Base-by-base conservation (phyloP, 1,140 invertebrate species). In the Aphaenogaster rudis region DNA sequence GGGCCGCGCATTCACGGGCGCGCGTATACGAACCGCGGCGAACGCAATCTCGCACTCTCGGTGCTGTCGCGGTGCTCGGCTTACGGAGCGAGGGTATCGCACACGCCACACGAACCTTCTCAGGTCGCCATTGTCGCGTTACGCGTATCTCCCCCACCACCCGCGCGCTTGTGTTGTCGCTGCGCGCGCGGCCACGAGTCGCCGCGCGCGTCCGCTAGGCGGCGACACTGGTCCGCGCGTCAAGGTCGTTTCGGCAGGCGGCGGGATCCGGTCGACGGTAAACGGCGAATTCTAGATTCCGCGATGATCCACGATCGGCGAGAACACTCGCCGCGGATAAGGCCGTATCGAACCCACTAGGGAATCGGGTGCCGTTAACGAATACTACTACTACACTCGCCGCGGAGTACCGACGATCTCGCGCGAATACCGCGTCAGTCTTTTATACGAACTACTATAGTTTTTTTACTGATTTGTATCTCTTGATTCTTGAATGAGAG, bases 41-140 rank as follows among this genome's bases (percentile, higher is more conserved):
- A 78, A 88, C 72, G 77, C 54, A 17, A 59, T 61, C 42, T 88
- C 59, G 39, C 54, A 48, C 63, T 88, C 54, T 86, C 42, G 57
- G 45, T 72, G 21, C 21, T 21, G 72, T 87, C 85, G n/a, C 52
- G 79, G 66, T 86, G 82, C 39, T 71, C 8, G 36, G 28, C 11
- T 63, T 76, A 72, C 42, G 71, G 50, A 86, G 67, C 81, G 85
- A 87, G 80, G 66, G 45, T 89, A 91, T 87, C 89, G 90, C 92
- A 93, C 92, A 92, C 92, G 6, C 21, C 42, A 48, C 88, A 93
- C 80, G 42, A 88, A 82, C 72, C 91, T 89, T 93, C 45, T 84
- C 90, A 92, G 86, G 90, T 94, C 92, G 93, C 93, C 93, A 94
- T 94, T 94, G 92, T 93, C 87, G 93, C 92, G 90, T 93, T 93